Evolutionary conservation across 2,113 vertebrate genomes (phyloP).

Genomic region (Crotalus helleri): DNA sequence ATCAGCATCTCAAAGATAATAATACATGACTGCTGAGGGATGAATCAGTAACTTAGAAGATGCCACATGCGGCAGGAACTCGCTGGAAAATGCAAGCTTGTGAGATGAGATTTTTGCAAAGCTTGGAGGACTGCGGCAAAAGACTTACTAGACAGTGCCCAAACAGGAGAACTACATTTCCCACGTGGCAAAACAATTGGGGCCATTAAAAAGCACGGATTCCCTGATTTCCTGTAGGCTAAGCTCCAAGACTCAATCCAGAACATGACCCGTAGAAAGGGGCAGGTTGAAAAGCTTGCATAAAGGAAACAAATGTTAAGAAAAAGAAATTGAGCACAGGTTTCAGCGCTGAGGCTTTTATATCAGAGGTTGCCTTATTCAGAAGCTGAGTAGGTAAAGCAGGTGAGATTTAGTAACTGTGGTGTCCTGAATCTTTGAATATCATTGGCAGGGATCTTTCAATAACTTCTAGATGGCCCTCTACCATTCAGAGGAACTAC

Average conservation of each 20-base stretch:
- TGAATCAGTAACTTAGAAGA: not conserved
- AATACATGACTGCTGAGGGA: not conserved
- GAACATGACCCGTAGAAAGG: not conserved
- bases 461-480: not conserved
- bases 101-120: not conserved
- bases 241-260: not conserved
- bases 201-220: not conserved
- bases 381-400: not conserved
- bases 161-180: not conserved
- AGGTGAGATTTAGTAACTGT: not conserved
- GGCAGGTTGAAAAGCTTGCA: not conserved
- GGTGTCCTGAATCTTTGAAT: not conserved
- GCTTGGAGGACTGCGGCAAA: not conserved
- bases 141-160: not conserved
- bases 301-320: not conserved
- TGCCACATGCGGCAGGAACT: not conserved
- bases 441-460: not conserved
- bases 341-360: not conserved
- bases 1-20: not conserved
- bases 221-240: not conserved
- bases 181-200: not conserved
- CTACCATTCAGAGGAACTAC: not conserved
- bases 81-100: not conserved
- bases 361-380: not conserved
- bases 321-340: not conserved